These are phyloP conservation scores for Leptopilina drosophilae DNA, from an alignment of 2,888 invertebrate genomes.

Conservation along the genomic window DNA sequence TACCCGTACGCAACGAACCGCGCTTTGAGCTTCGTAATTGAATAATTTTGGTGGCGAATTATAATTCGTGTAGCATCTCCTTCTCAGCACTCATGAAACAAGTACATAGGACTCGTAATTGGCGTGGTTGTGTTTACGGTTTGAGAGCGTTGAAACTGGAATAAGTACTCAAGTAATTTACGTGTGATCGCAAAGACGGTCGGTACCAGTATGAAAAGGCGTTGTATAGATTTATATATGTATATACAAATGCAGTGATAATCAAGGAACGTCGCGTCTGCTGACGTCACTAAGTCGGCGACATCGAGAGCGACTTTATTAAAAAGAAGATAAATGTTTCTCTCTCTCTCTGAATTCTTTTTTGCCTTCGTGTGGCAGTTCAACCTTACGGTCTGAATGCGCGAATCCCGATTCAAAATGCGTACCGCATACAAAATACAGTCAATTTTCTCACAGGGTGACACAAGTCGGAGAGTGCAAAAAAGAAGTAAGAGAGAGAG, in stretches of 20 bases:
- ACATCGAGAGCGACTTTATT: constrained; percentile 62
- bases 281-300: constrained; percentile 20
- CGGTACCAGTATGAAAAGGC: constrained; percentile 16
- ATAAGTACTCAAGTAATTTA: constrained; percentile 35
- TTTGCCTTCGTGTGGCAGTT: constrained; percentile 37
- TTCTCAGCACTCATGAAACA: not conserved
- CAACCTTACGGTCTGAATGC: constrained; percentile 43
- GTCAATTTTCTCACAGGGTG: constrained; percentile 29
- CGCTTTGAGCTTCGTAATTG: constrained; percentile 26
- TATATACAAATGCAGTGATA: constrained; percentile 8
- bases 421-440: constrained; percentile 56
- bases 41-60: constrained; percentile 30
- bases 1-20: not conserved
- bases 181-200: constrained; percentile 29
- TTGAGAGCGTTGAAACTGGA: constrained; percentile 22
- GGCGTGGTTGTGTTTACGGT: constrained; percentile 9
- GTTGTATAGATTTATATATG: not conserved
- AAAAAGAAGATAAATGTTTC: constrained; percentile 64
- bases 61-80: constrained; percentile 29
- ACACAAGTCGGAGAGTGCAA: not conserved
- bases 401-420: constrained; percentile 50
- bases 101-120: constrained; percentile 18
- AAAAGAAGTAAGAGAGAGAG: not conserved
- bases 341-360: constrained; percentile 22
- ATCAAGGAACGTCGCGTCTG: not conserved